Base-by-base conservation (phyloP, 2,888 invertebrate genomes). In the Xiphydria camelus region DNA sequence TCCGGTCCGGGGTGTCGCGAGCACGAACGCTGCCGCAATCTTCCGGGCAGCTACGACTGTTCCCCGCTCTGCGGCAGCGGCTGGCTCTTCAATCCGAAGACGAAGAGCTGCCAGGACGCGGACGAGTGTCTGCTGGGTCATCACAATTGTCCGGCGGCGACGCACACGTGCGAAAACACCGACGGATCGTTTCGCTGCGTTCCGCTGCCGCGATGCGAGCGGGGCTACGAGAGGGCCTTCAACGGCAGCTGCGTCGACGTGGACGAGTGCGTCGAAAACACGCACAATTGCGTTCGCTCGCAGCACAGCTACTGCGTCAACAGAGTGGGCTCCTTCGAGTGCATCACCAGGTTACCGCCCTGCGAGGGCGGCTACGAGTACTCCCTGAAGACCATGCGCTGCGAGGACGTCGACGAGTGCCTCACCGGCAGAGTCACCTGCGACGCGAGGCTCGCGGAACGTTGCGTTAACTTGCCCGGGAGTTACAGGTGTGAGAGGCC, bases 201-300 rank as follows among this genome's bases (percentile, higher is more conserved):
- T 14, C 19, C 56, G 4, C 49, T 63, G 37, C 55, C 45, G 0
- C 58, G 63, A 0, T 73, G 73, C 25, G 35, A 26, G 1, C 25
- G 26, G 2, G 73, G 73, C 10, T 72, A 57, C 45, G 61, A 59
- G 5, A 62, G 66, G 4, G 43, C 49, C 15, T 80, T 79, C 49
- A 77, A 81, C 56, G 81, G 80, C 47, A 78, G 78, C 18, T 83
- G 82, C 58, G 68, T 78, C 73, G 89, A 89, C 62, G 76, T 88
- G 17, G 83, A 89, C 71, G 89, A 89, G 66, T 89, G 89, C 58
- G 54, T 73, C 1, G 81, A 82, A 46, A 78, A 78, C 1, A 74
- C 68, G 6, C 78, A 83, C 59, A 56, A 55, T 33, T 72, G 71
- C 43, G 51, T 51, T 0, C 34, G 61, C 4, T 41, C 54, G 0